phyloP scores from a whole-genome alignment of 2,888 invertebrate genomes.

The Gnatocerus cornutus region DNA sequence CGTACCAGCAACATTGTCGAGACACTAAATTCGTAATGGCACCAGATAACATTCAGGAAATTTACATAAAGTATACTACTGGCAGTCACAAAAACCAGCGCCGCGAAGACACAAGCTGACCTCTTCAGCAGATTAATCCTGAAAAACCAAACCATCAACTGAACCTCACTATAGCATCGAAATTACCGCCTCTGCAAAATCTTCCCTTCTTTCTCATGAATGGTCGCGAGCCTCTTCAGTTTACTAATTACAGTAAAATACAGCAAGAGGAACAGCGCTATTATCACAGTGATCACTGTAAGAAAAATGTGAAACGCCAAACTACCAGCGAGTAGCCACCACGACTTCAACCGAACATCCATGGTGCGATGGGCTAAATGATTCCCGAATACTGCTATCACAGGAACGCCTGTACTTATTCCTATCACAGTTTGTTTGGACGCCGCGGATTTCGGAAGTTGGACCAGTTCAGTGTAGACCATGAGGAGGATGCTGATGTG shows the following conservation, averaged over 20 bases:
- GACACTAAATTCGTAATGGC: constrained; percentile 76
- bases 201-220: constrained; percentile 76
- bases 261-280: constrained; percentile 79
- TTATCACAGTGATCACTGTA: constrained; percentile 80
- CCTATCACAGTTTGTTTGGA: constrained; percentile 79
- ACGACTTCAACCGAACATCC: constrained; percentile 74
- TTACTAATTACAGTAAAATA: constrained; percentile 79
- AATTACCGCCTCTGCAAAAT: constrained; percentile 75
- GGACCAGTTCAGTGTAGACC: constrained; percentile 81
- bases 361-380: constrained; percentile 79
- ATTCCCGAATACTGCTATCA: constrained; percentile 79
- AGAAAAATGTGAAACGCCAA: constrained; percentile 79
- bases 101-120: constrained; percentile 75
- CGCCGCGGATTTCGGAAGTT: constrained; percentile 73
- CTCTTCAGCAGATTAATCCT: constrained; percentile 78
- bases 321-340: constrained; percentile 78
- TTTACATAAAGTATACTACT: constrained; percentile 80
- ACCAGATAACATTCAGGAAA: constrained; percentile 73
- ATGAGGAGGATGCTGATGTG: constrained; percentile 82
- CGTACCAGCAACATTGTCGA: constrained; percentile 76
- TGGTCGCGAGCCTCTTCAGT: constrained; percentile 75
- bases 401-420: constrained; percentile 81
- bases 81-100: constrained; percentile 75
- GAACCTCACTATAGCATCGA: too few species aligned
- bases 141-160: constrained; percentile 62